Conservation (phyloP, 2,888 invertebrate species). For the Neoscelio sp. region DNA sequence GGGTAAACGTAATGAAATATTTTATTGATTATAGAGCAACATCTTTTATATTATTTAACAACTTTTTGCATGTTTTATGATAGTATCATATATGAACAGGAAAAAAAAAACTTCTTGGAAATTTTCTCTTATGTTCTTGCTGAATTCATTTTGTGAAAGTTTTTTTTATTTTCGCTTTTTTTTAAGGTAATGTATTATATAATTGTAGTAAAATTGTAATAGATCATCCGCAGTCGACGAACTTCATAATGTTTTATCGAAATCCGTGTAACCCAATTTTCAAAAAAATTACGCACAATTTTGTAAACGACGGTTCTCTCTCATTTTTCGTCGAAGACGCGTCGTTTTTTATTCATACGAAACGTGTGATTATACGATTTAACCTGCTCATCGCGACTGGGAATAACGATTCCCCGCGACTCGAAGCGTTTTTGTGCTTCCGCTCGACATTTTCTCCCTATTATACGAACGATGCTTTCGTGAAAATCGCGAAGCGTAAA, state of each 20-base stretch:
- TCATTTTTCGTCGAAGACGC: constrained; percentile 15
- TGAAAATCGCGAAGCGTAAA: constrained; percentile 59
- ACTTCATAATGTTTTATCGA: no score
- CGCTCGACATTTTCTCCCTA: constrained; percentile 53
- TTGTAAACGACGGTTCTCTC: constrained; percentile 1
- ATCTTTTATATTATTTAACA: no score
- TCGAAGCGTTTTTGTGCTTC: constrained; percentile 44
- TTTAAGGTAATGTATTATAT: no score
- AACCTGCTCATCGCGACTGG: constrained; percentile 15
- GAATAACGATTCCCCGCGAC: constrained; percentile 31
- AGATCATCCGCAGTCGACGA: no score
- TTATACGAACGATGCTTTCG: constrained; percentile 52
- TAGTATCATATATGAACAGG: background rate
- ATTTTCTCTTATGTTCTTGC: no score
- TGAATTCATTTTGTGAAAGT: no score
- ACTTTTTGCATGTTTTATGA: no score
- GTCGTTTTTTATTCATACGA: background rate
- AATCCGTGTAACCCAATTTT: no score
- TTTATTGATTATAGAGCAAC: constrained; percentile 6
- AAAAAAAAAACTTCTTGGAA: no score
- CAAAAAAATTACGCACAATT: constrained; percentile 17
- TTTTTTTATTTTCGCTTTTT: no score
- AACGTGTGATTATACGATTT: constrained; percentile 31
- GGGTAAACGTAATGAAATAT: constrained; percentile 23
- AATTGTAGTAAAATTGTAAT: no score